Evolutionary conservation across 2,113 vertebrate genomes (phyloP).

Genomic region (Rana temporaria): DNA sequence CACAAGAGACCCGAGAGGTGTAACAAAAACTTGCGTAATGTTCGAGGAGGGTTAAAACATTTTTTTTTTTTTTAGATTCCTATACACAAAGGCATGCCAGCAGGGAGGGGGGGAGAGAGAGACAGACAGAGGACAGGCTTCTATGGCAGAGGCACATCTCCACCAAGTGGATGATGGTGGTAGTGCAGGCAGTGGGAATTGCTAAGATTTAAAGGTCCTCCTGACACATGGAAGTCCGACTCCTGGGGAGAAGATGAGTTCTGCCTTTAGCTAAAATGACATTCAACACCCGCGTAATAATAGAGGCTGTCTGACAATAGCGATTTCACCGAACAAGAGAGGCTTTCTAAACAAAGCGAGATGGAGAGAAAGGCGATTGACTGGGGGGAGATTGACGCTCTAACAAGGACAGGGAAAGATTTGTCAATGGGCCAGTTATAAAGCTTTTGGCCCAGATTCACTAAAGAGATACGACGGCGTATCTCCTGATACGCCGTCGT

Average conservation of each 20-base stretch:
- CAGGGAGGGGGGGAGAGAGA: too few relatives aligned
- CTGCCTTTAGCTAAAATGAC: conserved; percentile 30
- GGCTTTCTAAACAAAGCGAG: background rate
- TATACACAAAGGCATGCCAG: conserved; percentile 26
- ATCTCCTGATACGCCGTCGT: too few relatives aligned
- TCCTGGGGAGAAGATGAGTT: background rate
- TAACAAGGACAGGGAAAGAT: background rate
- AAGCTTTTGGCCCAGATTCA: too few relatives aligned
- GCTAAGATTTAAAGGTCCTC: background rate
- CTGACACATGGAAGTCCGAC: conserved; percentile 9
- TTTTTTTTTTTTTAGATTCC: conserved; percentile 43
- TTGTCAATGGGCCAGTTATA: background rate
- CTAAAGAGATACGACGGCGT: too few relatives aligned
- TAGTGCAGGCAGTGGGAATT: background rate
- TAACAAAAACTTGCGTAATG: conserved; percentile 5
- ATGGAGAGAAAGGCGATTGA: background rate
- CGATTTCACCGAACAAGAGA: conserved; percentile 3
- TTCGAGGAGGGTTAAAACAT: conserved; percentile 20
- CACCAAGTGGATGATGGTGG: conserved; percentile 30
- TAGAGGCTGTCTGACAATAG: conserved; percentile 14
- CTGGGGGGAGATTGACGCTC: background rate
- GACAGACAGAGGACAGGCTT: too few relatives aligned
- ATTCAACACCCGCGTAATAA: conserved; percentile 23
- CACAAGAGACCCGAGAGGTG: background rate
- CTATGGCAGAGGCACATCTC: conserved; percentile 40